These are phyloP conservation scores for Phallusia fumigata DNA, from an alignment of 23 tunicate genomes.

Conservation along the genomic window DNA sequence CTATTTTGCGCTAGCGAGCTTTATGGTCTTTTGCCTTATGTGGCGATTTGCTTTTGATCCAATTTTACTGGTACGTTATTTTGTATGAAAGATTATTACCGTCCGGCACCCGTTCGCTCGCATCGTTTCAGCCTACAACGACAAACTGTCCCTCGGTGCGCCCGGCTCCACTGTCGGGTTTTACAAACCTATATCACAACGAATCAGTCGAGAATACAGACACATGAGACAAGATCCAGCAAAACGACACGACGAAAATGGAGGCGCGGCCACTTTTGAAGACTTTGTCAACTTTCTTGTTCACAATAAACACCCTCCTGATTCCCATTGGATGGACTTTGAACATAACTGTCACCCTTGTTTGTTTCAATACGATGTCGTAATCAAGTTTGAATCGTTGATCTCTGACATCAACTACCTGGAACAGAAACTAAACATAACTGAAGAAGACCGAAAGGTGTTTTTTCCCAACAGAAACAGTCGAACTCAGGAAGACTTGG, in stretches of 20 bases:
- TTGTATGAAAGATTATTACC: not conserved
- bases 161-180: not conserved
- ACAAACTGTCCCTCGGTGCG: not conserved
- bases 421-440: not conserved
- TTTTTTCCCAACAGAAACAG: not conserved
- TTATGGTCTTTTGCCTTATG: too few species aligned
- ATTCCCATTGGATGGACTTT: constrained; percentile 1
- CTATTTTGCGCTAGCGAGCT: too few species aligned
- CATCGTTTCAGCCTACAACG: constrained; percentile 13
- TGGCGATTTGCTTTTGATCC: too few species aligned
- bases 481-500: not conserved
- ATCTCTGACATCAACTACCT: not conserved
- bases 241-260: not conserved
- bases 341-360: not conserved
- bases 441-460: constrained; percentile 1
- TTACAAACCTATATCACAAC: not conserved
- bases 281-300: constrained; percentile 22
- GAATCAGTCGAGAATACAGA: not conserved
- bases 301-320: not conserved
- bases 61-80: not conserved
- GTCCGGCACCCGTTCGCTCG: constrained; percentile 15
- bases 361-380: not conserved
- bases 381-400: constrained; percentile 6
- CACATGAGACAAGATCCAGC: not conserved
- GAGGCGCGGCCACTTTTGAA: constrained; percentile 16